Conservation (phyloP, 2,113 vertebrate species). For the Leiothrix lutea region DNA sequence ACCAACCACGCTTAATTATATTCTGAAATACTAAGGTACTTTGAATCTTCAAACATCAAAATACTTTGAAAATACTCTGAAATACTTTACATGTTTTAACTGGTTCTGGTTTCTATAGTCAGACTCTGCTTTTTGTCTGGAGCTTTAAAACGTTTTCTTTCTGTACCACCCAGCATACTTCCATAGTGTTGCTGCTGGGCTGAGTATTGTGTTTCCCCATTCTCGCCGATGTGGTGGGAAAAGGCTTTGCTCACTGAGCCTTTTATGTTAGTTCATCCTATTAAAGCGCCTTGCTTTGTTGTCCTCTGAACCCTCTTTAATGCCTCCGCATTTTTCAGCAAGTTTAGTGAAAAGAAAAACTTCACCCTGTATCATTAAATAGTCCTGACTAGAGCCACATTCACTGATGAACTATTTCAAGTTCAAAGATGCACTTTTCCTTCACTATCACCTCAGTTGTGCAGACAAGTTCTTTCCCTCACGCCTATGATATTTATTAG, state of each 20-base stretch:
- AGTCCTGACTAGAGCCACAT: neutral
- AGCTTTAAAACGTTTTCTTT: neutral
- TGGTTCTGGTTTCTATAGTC: neutral
- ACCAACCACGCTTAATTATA: neutral
- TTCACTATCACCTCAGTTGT: neutral
- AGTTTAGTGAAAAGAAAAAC: constrained; percentile 48
- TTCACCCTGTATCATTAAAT: neutral
- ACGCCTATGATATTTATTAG: neutral
- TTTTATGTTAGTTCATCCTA: constrained; percentile 51
- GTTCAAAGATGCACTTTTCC: neutral
- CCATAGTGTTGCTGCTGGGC: neutral
- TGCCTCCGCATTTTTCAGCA: constrained; percentile 41
- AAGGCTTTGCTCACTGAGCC: constrained; percentile 7
- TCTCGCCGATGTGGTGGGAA: constrained; percentile 36
- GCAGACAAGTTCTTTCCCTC: neutral
- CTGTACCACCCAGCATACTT: neutral
- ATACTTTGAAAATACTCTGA: neutral
- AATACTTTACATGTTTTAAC: neutral
- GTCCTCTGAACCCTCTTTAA: constrained; percentile 39
- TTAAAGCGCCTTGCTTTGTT: constrained; percentile 61
- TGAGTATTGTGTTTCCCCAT: neutral
- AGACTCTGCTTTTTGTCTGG: neutral
- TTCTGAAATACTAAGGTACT: neutral
- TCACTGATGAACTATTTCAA: neutral
- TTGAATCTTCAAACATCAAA: neutral